Percentiles rank a stretch among this genome's conserved stretches.
Evolutionary conservation across 2,113 vertebrate genomes (phyloP).

Genomic region (Paracanthobrama guichenoti): DNA sequence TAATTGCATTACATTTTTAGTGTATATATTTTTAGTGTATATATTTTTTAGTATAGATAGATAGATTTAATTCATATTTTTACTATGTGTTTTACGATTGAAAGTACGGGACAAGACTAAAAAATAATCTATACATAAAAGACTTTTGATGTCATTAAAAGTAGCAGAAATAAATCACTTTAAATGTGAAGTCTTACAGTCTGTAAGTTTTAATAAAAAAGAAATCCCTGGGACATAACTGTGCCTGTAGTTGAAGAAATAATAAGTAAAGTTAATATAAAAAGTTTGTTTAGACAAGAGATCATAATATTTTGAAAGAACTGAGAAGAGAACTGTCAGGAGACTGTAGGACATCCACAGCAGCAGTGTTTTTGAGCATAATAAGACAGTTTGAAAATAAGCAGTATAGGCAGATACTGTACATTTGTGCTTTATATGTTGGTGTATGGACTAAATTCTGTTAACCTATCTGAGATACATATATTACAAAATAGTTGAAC

Average conservation of each 20-base stretch:
- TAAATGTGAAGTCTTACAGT: neutral
- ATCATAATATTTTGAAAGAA: neutral
- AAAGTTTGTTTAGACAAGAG: neutral
- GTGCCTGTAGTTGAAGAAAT: neutral
- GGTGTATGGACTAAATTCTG: neutral
- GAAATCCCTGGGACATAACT: neutral
- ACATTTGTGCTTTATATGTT: neutral
- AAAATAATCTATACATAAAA: neutral
- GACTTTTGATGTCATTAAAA: neutral
- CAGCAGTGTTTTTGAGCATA: neutral
- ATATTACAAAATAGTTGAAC: slow-evolving; percentile 7
- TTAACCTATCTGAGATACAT: neutral
- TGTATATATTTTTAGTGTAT: no score
- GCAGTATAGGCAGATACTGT: neutral
- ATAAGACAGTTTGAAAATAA: neutral
- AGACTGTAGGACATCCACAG: no score
- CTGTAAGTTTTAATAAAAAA: neutral
- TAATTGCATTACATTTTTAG: no score
- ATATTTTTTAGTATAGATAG: no score
- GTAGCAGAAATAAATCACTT: neutral
- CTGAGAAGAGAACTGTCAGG: no score
- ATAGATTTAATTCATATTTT: no score
- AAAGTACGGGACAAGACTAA: neutral
- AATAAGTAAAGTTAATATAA: neutral
- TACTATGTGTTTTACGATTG: no score